Conservation (phyloP, 2,113 vertebrate genomes). For the Nerophis lumbriciformis region DNA sequence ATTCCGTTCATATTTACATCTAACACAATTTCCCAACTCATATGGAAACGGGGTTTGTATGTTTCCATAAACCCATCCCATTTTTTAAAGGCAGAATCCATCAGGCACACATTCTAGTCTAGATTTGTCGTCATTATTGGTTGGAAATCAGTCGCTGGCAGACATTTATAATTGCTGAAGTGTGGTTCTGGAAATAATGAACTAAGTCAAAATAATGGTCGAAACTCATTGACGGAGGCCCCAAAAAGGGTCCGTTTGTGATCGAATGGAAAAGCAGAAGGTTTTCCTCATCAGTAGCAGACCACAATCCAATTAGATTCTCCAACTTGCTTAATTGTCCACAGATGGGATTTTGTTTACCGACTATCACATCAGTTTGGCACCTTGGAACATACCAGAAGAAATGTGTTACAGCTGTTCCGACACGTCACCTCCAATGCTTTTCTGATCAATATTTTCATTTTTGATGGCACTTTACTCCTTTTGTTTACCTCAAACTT, state of each 20-base stretch:
- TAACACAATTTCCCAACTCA: too few relatives aligned
- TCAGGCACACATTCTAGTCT: not conserved
- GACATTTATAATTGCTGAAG: not conserved
- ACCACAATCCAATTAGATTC: conserved; percentile 28
- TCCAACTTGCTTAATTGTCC: conserved; percentile 30
- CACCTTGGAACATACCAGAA: conserved; percentile 29
- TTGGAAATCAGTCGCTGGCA: not conserved
- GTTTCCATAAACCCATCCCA: too few relatives aligned
- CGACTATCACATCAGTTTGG: conserved; percentile 18
- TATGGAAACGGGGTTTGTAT: too few relatives aligned
- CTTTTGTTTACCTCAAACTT: conserved; percentile 8
- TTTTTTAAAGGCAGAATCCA: not conserved
- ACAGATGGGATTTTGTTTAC: conserved; percentile 54
- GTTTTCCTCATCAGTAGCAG: conserved; percentile 16
- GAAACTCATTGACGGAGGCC: not conserved
- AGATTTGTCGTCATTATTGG: not conserved
- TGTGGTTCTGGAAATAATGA: conserved; percentile 6
- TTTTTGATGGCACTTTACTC: conserved; percentile 14
- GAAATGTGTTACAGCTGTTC: conserved; percentile 32
- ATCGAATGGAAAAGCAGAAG: conserved; percentile 4
- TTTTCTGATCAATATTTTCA: conserved; percentile 22
- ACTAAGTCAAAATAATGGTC: not conserved
- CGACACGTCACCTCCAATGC: conserved; percentile 14
- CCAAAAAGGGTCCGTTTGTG: not conserved
- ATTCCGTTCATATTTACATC: too few relatives aligned